Evolutionary conservation across 2,888 invertebrate species (phyloP), one percentile per base, ranked within the genome.

Genomic region (Acrocyrtus sp.): DNA sequence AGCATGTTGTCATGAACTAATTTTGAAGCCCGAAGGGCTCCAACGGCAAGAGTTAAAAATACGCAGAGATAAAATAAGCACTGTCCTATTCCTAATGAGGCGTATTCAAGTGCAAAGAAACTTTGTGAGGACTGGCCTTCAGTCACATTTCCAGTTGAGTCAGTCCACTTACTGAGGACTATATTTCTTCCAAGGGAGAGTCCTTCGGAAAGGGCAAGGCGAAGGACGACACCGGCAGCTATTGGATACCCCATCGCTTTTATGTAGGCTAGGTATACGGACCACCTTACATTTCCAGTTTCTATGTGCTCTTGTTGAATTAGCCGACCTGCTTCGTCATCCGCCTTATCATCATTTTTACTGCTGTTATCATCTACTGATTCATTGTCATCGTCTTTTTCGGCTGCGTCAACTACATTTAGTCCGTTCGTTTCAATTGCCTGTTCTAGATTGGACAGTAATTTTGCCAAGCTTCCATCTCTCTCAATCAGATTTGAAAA

Each of bases 271-370:
- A 91, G 89, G 85, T 96, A 96, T 0, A 98, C 95, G 70, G 87
- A 86, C 88, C 91, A 90, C 85, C 95, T 93, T 3, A 92, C 94
- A 82, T 92, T 92, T 82, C 98, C 98, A 0, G 94, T 95, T 87
- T 95, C 94, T 0, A 96, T 87, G 84, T 92, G 94, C 83, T 98
- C 98, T 0, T 88, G 89, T 85, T 96, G 94, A 76, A 96, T 96
- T 8, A 98, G 87, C 85, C 93, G 94, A 2, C 63, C 68, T n/a
- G n/a, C n/a, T n/a, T n/a, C n/a, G n/a, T n/a, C n/a, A 17, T 19
- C 56, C 15, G 50, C 47, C 6, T 21, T 26, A 22, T 58, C 57
- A n/a, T n/a, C n/a, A n/a, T n/a, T n/a, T n/a, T n/a, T n/a, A n/a
- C n/a, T n/a, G n/a, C n/a, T n/a, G n/a, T n/a, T n/a, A n/a, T n/a